These are phyloP conservation scores for Pteruthius melanotis DNA, from an alignment of 2,113 vertebrate genomes.

Conservation along the genomic window DNA sequence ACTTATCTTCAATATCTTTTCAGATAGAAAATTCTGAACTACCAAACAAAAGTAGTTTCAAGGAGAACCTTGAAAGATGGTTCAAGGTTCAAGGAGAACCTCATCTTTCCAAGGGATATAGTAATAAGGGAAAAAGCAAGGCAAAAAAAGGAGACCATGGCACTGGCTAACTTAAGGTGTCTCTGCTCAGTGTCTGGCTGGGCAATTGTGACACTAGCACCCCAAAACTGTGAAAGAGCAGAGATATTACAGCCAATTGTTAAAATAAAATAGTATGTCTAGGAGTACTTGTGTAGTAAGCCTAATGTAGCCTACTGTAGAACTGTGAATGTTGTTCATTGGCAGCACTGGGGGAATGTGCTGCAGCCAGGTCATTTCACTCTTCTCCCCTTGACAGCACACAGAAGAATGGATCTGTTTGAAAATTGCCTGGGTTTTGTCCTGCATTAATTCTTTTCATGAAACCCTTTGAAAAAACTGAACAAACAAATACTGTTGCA, in stretches of 20 bases:
- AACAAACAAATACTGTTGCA: not conserved
- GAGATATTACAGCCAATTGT: not conserved
- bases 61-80: no score
- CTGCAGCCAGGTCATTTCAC: not conserved
- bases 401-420: not conserved
- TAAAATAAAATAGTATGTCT: not conserved
- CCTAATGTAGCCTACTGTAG: not conserved
- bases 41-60: not conserved
- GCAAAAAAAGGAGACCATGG: not conserved
- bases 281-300: not conserved
- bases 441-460: not conserved
- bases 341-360: not conserved
- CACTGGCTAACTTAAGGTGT: not conserved
- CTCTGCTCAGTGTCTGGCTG: not conserved
- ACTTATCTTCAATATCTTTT: not conserved
- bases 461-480: not conserved
- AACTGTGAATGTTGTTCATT: not conserved
- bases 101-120: not conserved
- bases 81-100: not conserved
- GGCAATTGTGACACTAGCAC: not conserved
- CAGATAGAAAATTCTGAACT: not conserved
- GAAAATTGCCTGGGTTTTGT: not conserved
- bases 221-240: not conserved
- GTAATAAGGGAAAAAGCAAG: not conserved
- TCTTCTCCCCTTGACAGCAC: not conserved